These are phyloP conservation scores for Gymnoscelis rufifasciata DNA, from an alignment of 2,888 invertebrate species.

Conservation along the genomic window DNA sequence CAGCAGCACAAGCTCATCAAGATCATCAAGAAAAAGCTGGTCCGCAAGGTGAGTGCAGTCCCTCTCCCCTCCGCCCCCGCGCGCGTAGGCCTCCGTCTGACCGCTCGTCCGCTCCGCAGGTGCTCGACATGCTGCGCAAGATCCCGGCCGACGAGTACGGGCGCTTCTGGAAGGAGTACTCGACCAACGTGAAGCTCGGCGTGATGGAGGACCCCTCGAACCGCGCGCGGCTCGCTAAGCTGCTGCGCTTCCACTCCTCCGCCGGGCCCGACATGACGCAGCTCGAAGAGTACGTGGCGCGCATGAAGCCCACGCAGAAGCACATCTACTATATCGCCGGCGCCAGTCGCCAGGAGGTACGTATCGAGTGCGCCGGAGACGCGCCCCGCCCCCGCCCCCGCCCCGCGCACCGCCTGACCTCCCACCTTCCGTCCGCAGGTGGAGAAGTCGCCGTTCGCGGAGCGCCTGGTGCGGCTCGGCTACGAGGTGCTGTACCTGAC, in stretches of 20 bases:
- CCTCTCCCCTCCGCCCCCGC: too few relatives aligned
- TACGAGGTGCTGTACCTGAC: constrained; percentile 96
- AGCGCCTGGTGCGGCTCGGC: constrained; percentile 93
- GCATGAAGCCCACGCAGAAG: constrained; percentile 97
- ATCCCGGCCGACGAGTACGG: constrained; percentile 92
- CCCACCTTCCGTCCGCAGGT: too few relatives aligned
- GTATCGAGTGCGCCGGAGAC: too few relatives aligned
- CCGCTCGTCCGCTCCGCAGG: too few relatives aligned
- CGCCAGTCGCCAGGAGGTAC: constrained; percentile 88
- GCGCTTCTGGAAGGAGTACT: constrained; percentile 99
- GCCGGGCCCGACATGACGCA: constrained; percentile 82
- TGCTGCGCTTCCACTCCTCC: constrained; percentile 94
- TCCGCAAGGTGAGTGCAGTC: constrained; percentile 83
- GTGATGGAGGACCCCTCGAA: constrained; percentile 99
- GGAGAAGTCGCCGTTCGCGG: constrained; percentile 95
- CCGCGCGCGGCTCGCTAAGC: constrained; percentile 95
- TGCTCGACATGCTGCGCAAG: constrained; percentile 98
- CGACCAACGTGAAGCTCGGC: constrained; percentile 97
- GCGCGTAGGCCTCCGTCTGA: too few relatives aligned
- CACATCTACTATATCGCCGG: constrained; percentile 98
- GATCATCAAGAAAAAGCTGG: constrained; percentile 99
- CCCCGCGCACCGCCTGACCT: too few relatives aligned
- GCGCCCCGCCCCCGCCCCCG: neutral
- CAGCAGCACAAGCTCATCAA: constrained; percentile 99
- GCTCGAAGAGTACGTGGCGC: constrained; percentile 91